These are phyloP conservation scores for Sminthopsis crassicaudata DNA, from an alignment of 2,113 vertebrate genomes.

Conservation along the genomic window DNA sequence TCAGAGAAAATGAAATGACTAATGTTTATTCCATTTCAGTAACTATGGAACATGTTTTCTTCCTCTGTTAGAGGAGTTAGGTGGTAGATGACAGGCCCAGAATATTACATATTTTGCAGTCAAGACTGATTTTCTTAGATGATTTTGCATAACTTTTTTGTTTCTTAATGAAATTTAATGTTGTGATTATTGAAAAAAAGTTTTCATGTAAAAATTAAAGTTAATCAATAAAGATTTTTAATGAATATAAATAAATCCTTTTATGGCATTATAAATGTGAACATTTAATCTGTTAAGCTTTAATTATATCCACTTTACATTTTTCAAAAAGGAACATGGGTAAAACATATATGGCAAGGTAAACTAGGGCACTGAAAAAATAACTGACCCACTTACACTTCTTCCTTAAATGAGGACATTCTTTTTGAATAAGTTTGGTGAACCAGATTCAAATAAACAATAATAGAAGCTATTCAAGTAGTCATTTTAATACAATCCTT, in stretches of 20 bases:
- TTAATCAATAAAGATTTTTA: not conserved
- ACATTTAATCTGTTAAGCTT: not conserved
- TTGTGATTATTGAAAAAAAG: not conserved
- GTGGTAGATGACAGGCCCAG: not conserved
- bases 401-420: not conserved
- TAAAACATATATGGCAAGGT: not conserved
- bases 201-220: not conserved
- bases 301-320: not conserved
- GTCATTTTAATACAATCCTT: not conserved
- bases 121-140: not conserved
- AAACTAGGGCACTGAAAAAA: not conserved
- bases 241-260: not conserved
- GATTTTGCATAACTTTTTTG: not conserved
- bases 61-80: not conserved
- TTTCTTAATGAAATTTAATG: not conserved
- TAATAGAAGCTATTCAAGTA: not conserved
- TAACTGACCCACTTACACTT: not conserved
- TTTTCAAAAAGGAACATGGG: not conserved
- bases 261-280: not conserved
- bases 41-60: not conserved
- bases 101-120: not conserved
- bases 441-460: constrained; percentile 27
- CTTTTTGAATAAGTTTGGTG: not conserved
- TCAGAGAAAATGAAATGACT: not conserved
- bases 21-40: not conserved